Evolutionary conservation across 2,888 invertebrate species (phyloP), one percentile per base, ranked within the genome.

Genomic region (Rhamnusium bicolor): DNA sequence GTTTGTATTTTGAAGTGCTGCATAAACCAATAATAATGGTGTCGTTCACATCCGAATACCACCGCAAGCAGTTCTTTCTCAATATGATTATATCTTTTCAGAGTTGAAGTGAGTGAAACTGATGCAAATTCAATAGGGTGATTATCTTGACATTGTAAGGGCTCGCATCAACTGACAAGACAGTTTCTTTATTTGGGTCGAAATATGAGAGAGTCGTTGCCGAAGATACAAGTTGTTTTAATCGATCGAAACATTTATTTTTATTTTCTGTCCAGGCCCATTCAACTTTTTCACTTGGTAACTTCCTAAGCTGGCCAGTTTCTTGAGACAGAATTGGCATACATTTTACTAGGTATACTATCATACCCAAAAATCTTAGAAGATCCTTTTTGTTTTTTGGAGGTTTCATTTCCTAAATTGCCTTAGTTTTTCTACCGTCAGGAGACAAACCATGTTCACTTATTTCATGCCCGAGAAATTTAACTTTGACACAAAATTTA

Each of bases 11-110:
- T 19, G 71, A 79, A 76, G 24, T 68, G 29, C 16, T 29, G 47
- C 29, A 73, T 70, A 73, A 27, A 74, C 10, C 80, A 32, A 29
- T 79, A 81, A 69, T 75, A 76, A 47, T 74, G 46, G 51, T 81
- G 80, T 24, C 69, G 40, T 51, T 80, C 74, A 71, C 81, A 81
- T 18, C 79, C 82, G 71, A 69, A 81, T 6, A 79, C 79, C 7
- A 83, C 72, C 12, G 81, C 80, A 4, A 83, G 46, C 40, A 82
- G 69, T 72, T 84, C 82, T 72, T 84, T 83, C 72, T 84, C 82
- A 6, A 83, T 73, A 16, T 51, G 51, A 16, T 24, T 76, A 56
- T 82, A 83, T 46, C 76, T 71, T 73, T 79, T 66, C 51, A 79
- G 79, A 10, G 72, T 68, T 7, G 47, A 53, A 24, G 71, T 80